phyloP scores from a whole-genome alignment of 1,140 invertebrate species.

The Lepidurus arcticus region DNA sequence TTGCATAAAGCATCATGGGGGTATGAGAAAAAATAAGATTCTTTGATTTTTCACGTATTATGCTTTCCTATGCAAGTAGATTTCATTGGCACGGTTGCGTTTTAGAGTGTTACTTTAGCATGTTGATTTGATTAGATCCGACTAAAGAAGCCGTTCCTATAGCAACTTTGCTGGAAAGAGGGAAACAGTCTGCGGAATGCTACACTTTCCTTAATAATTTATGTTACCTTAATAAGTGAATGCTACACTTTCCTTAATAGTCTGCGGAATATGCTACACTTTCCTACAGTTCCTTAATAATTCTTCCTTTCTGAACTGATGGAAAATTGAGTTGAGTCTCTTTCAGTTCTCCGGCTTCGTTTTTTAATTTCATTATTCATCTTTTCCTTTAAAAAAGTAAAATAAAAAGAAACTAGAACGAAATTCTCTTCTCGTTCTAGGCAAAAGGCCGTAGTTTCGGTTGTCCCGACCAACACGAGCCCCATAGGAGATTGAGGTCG shows the following conservation, averaged over 20 bases:
- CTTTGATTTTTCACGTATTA: background rate
- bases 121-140: background rate
- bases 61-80: background rate
- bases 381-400: background rate
- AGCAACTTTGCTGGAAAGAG: background rate
- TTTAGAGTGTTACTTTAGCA: background rate
- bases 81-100: background rate
- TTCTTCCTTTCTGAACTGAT: slow-evolving; percentile 11
- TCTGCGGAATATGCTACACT: background rate
- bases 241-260: too few species aligned
- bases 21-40: background rate
- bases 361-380: background rate
- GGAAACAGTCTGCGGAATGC: background rate
- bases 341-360: too few species aligned
- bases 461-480: background rate
- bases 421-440: background rate
- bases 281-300: background rate
- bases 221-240: too few species aligned
- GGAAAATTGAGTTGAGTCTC: background rate
- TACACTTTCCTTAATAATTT: background rate
- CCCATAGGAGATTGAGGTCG: slow-evolving; percentile 3
- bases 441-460: background rate
- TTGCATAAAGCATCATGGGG: background rate
- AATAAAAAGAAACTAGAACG: background rate
- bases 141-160: background rate